Evolutionary conservation across 2,888 invertebrate species (phyloP), one percentile per base, ranked within the genome.

Genomic region (Epistrophe grossulariae): DNA sequence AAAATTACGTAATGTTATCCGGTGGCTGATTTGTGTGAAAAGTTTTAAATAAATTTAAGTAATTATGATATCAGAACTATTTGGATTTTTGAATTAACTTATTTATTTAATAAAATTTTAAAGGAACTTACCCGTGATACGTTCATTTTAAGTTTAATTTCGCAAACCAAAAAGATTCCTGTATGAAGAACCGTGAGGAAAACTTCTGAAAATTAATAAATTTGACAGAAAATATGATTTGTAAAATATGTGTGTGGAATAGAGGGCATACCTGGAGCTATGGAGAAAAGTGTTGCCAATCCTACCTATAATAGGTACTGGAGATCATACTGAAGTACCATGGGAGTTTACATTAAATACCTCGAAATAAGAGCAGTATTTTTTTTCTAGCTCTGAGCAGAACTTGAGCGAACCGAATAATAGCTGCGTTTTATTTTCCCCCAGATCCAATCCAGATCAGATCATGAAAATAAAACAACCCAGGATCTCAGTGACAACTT

Each of bases 91-190:
- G n/a, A 0, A 24, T 24, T 3, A 19, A 40, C 19, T n/a, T 5
- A 43, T 43, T 43, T 48, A 17, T 48, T 66, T 11, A 28, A 73
- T 76, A 72, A 5, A 15, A 24, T 43, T 59, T 57, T 8, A 17
- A 28, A n/a, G 13, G 8, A 70, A 90, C 91, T 91, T 79, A 92
- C 92, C 90, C 92, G 91, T 55, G 92, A 92, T 71, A 92, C 88
- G 90, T 91, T 92, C 90, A 92, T 89, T 85, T 88, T 81, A 85
- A 76, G 88, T 88, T 85, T 66, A 55, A 88, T 87, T 82, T 31
- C 8, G 55, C 82, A 84, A 88, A 89, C 84, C 72, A 83, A 70
- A 79, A 71, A n/a, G 84, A 59, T 83, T 50, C 84, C 79, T 88
- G 38, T 15, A 1, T 10, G 64, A 24, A 68, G 31, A 48, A 31